phyloP scores from a whole-genome alignment of 2,113 vertebrate genomes.

The Microcebus jonahi region DNA sequence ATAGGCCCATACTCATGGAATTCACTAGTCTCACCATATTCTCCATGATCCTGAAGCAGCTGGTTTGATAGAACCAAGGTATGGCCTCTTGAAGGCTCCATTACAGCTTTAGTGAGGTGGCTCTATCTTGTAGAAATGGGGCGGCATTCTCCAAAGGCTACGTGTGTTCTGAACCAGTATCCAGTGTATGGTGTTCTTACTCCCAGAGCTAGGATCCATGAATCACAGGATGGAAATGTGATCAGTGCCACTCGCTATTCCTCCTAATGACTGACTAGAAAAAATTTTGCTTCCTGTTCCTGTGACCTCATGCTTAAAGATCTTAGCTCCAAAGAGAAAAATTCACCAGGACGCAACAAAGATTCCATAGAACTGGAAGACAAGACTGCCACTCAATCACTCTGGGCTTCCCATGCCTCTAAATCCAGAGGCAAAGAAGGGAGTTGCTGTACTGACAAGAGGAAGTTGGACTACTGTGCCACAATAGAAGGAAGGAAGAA shows the following conservation, averaged over 20 bases:
- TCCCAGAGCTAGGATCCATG: background rate
- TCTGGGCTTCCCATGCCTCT: background rate
- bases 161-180: background rate
- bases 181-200: background rate
- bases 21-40: background rate
- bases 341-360: background rate
- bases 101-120: background rate
- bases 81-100: background rate
- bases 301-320: background rate
- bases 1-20: background rate
- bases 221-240: background rate
- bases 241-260: background rate
- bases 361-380: background rate
- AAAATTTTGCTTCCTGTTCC: background rate
- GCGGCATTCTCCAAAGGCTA: background rate
- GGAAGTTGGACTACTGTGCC: background rate
- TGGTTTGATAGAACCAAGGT: background rate
- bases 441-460: background rate
- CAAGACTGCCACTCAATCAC: background rate
- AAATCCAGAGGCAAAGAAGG: background rate
- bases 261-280: background rate
- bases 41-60: background rate
- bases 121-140: background rate
- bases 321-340: background rate
- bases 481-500: background rate